Evolutionary conservation across 1,140 invertebrate species (phyloP), one percentile per base, ranked within the genome.

Genomic region (Hylyphantes graminicola): DNA sequence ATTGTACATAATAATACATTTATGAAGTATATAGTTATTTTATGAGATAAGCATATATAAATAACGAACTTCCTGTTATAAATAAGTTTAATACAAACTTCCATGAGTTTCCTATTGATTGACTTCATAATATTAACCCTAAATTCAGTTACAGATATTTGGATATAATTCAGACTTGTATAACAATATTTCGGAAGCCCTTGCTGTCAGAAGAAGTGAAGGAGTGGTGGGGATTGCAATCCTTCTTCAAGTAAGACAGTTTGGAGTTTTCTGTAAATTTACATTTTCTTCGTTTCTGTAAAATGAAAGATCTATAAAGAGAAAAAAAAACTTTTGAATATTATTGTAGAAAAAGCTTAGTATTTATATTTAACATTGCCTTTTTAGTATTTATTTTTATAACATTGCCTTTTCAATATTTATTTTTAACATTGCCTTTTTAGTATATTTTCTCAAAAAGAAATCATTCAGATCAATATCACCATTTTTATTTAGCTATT

Each of bases 131-230:
- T n/a, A 21, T 63, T 78, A 53, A 57, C 35, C 9, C n/a, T 19
- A 51, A 57, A 61, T 63, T 85, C 51, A 85, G 85, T 95, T 98
- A 87, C 97, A 98, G 91, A 91, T 98, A 64, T 96, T 97, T 87
- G 97, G 96, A 8, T 99, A 96, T 91, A 98, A 98, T 89, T 95
- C 96, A 85, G 96, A 98, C 89, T 91, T 99, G n/a, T 98, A 98
- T 91, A 94, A 95, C 88, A 98, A 98, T 89, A 96, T 97, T 93
- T 94, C 95, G 54, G 95, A 98, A 90, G 97, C 97, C 21, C 50
- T 85, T 54, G 55, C 76, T n/a, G 94, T 81, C 11, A 51, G 78
- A 35, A 95, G 96, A 90, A 95, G 95, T 55, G 95, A 97, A 89
- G 97, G 97, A 50, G 93, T 98, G 86, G 95, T 98, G 8, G 96